Evolutionary conservation across 2,113 vertebrate genomes (phyloP), one percentile per base, ranked within the genome.

Genomic region (Melanotaenia duboulayi): DNA sequence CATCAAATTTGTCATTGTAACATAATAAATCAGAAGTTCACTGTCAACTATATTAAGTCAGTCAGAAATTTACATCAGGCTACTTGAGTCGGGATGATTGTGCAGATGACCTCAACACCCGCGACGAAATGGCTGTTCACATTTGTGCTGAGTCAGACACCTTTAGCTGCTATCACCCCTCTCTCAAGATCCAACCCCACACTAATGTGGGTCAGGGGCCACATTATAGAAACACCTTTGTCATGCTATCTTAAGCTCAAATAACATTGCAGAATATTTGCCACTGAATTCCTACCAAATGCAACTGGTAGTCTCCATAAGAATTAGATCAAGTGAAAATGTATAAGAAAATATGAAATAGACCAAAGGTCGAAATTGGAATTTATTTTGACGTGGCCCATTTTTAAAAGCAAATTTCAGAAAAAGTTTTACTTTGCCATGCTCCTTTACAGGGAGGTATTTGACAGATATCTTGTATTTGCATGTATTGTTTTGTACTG

Each of bases 181-280:
- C 88, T 87, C 84, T 84, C 76, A 81, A 81, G 84, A 82, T 75
- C 67, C 78, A 68, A 68, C 74, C 81, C 69, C 49, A 63, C 74
- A 64, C 76, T 88, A 86, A 88, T 86, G 81, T 81, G 78, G 84
- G 84, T 88, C 87, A 88, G 68, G 76, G 82, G 82, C 74, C 80
- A 81, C 71, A 72, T 84, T 82, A 78, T 58, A 72, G 60, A 82
- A 82, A 84, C 80, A 71, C 74, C 72, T 84, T 82, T 24, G 50
- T 51, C 2, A 35, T 70, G 61, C 60, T 49, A 57, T 58, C 83
- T 77, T 70, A 75, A n/a, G 83, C 80, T 77, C 54, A 24, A 24
- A 52, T 60, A 65, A 72, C 78, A 60, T 25, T 46, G 74, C 66
- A 68, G 71, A 62, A 68, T 61, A 78, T 66, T 58, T 72, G 51